Percentiles rank a stretch among this genome's conserved stretches.
Evolutionary conservation across 2,797 vertebrate genomes (phyloP).

Genomic region (Gymnocypris eckloni): DNA sequence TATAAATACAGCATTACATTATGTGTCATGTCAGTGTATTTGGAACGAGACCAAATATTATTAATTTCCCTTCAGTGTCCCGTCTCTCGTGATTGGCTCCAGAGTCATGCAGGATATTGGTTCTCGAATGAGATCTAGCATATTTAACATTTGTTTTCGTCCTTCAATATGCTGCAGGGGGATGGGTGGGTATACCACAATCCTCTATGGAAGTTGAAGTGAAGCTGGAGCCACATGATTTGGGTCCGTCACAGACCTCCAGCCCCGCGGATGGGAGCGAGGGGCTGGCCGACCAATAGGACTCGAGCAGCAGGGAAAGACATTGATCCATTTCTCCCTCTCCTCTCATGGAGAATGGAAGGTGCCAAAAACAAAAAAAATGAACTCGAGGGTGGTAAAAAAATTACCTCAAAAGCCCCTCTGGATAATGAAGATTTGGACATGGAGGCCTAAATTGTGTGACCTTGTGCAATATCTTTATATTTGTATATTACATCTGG

Average conservation of each 20-base stretch:
- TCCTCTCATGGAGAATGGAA: slow-evolving; percentile 8
- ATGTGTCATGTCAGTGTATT: background rate
- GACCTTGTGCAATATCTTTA: slow-evolving; percentile 38
- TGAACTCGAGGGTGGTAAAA: background rate
- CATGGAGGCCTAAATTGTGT: slow-evolving; percentile 14
- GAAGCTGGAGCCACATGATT: slow-evolving; percentile 42
- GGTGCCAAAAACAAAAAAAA: slow-evolving; percentile 57
- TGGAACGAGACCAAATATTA: background rate
- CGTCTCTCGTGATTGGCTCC: background rate
- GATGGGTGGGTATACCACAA: slow-evolving; percentile 90
- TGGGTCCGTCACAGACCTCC: slow-evolving; percentile 50
- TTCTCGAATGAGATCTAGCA: background rate
- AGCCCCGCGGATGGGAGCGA: slow-evolving; percentile 27
- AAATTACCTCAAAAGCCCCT: slow-evolving; percentile 20
- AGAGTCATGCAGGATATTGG: slow-evolving; percentile 13
- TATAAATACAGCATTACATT: too few species aligned
- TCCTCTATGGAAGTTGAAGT: slow-evolving; percentile 86
- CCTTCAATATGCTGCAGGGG: slow-evolving; percentile 73
- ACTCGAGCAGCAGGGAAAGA: background rate
- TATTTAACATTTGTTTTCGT: slow-evolving; percentile 40
- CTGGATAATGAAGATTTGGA: slow-evolving; percentile 19
- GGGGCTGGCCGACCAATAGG: slow-evolving; percentile 46
- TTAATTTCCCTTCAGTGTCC: background rate
- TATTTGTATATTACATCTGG: slow-evolving; percentile 34
- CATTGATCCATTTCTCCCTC: slow-evolving; percentile 33